A percentile compares a stretch with the other conserved stretches of the same genome.
Evolutionary conservation across 2,797 vertebrate genomes (phyloP).

Genomic region (Hirundo rustica): DNA sequence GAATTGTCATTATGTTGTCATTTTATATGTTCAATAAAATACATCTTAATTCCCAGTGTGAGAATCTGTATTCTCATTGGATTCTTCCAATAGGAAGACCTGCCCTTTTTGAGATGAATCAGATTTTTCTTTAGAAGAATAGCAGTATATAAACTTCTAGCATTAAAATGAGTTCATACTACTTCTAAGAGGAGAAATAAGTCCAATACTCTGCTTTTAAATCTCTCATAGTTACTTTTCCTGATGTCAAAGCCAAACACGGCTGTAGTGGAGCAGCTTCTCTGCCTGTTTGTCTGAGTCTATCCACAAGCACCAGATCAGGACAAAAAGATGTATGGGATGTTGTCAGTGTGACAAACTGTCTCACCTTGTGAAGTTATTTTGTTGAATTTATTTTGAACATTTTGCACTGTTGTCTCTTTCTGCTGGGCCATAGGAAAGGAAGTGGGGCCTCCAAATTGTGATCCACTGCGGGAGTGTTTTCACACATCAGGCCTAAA

Average conservation of each 20-base stretch:
- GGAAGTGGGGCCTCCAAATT: neutral
- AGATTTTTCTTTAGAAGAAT: neutral
- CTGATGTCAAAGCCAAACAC: neutral
- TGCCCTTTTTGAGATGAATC: neutral
- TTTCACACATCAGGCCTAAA: neutral
- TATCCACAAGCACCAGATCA: neutral
- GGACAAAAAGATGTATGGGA: fast-evolving
- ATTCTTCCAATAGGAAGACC: neutral
- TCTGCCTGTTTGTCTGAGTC: neutral
- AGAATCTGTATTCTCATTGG: neutral
- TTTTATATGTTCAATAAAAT: constrained; percentile 30
- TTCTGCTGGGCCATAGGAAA: neutral
- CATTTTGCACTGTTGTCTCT: neutral
- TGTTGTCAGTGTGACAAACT: neutral
- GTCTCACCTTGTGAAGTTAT: neutral
- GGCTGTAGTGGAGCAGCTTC: neutral
- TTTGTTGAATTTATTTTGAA: neutral
- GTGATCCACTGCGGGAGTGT: neutral
- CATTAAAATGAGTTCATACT: neutral
- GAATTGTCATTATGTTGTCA: constrained; percentile 42
- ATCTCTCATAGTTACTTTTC: neutral
- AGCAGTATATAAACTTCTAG: neutral
- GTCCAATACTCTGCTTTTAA: neutral
- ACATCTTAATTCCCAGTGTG: neutral
- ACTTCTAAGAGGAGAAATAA: neutral